phyloP scores from a whole-genome alignment of 2,888 invertebrate genomes.

The Leptura quadrifasciata region DNA sequence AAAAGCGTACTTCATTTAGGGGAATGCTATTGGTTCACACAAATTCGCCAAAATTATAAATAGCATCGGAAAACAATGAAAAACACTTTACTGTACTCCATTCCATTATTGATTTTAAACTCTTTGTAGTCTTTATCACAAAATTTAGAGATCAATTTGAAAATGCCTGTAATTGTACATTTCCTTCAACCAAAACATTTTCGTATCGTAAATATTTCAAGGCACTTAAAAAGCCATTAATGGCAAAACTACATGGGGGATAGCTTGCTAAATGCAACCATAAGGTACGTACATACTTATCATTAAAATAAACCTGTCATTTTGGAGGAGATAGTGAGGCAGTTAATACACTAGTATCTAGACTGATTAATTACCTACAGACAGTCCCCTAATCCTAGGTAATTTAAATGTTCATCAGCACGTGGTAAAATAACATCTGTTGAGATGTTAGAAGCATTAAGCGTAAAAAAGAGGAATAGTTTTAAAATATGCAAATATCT shows the following conservation, averaged over 20 bases:
- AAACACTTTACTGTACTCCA: no score
- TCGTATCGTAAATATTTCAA: neutral
- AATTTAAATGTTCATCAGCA: constrained; percentile 35
- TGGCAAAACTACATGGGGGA: constrained; percentile 1
- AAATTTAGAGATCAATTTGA: neutral
- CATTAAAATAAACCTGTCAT: constrained; percentile 46
- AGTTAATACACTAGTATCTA: constrained; percentile 34
- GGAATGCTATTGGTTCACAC: no score
- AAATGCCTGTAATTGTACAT: neutral
- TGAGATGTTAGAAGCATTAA: constrained; percentile 11
- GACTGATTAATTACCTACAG: constrained; percentile 38
- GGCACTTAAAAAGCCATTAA: constrained; percentile 22
- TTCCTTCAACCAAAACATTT: neutral
- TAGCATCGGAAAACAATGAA: no score
- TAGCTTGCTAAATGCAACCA: constrained; percentile 28
- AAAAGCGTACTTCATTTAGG: no score
- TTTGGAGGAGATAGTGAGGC: constrained; percentile 30
- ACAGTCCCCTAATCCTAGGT: neutral
- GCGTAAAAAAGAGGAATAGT: neutral
- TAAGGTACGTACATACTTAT: constrained; percentile 19
- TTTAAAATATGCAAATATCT: neutral
- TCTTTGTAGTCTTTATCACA: neutral
- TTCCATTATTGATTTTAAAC: no score
- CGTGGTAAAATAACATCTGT: constrained; percentile 41
- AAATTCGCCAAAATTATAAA: no score